Percentiles rank a stretch among this genome's conserved stretches.
Conservation (phyloP, 92 coral and sea anemone genomes). For the Phymanthus crucifer region DNA sequence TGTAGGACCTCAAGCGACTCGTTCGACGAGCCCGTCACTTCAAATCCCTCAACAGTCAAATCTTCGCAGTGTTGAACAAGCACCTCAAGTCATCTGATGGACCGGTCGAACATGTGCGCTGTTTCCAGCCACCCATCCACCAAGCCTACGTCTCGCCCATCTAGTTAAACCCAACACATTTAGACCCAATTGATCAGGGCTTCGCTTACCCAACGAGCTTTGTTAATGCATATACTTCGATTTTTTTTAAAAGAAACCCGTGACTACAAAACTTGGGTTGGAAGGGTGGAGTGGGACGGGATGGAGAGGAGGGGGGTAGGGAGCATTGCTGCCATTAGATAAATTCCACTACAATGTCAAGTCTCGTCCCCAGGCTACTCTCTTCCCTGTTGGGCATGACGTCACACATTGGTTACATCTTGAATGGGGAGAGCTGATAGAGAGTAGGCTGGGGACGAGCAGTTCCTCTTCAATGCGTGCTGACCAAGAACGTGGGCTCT, state of each 20-base stretch:
- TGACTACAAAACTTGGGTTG: not conserved
- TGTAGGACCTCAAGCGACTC: constrained; percentile 89
- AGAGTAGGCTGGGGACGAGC: no score
- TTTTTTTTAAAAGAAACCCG: not conserved
- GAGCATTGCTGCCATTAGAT: not conserved
- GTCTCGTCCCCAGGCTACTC: no score
- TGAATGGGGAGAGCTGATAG: no score
- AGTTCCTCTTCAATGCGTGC: no score
- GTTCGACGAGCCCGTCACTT: constrained; percentile 88
- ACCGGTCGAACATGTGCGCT: constrained; percentile 94
- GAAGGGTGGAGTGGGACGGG: not conserved
- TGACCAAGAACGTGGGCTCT: no score
- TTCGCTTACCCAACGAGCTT: not conserved
- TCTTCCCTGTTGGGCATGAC: no score
- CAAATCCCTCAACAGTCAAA: constrained; percentile 82
- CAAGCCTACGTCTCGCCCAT: constrained; percentile 91
- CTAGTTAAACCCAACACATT: not conserved
- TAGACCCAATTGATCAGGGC: not conserved
- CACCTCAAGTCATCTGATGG: constrained; percentile 93
- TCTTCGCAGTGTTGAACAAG: constrained; percentile 88
- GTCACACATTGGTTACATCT: no score
- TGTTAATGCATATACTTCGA: not conserved
- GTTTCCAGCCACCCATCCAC: constrained; percentile 97
- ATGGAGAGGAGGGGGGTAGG: not conserved
- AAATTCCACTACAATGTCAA: not conserved